Percentiles rank a stretch among this genome's conserved stretches.
These are phyloP conservation scores for Eupithecia centaureata DNA, from an alignment of 2,888 invertebrate genomes.

Conservation along the genomic window DNA sequence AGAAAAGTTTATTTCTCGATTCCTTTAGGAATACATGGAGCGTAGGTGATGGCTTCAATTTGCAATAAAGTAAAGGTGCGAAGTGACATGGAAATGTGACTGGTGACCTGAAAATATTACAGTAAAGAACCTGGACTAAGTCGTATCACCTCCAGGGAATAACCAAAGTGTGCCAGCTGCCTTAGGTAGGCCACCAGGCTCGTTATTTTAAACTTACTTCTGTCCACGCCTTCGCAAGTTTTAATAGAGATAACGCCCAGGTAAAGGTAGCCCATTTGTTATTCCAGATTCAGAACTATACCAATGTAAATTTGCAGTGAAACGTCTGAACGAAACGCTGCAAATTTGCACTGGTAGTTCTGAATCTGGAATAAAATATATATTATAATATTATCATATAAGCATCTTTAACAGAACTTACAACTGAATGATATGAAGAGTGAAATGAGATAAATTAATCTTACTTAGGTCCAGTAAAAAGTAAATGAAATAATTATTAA, in stretches of 20 bases:
- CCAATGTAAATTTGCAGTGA: not conserved
- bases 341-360: too few relatives aligned
- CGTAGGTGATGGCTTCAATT: constrained; percentile 2
- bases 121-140: too few relatives aligned
- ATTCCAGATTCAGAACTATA: not conserved
- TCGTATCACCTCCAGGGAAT: too few relatives aligned
- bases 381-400: too few relatives aligned
- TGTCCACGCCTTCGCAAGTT: not conserved
- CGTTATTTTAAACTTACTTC: not conserved
- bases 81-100: not conserved
- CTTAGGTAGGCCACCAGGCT: not conserved
- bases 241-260: too few relatives aligned
- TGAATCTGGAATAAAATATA: too few relatives aligned
- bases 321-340: too few relatives aligned
- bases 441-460: not conserved
- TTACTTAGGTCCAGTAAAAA: not conserved
- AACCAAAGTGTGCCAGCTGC: too few relatives aligned
- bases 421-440: not conserved
- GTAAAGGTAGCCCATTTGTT: not conserved
- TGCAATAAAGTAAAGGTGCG: constrained; percentile 3
- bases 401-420: too few relatives aligned
- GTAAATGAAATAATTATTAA: not conserved
- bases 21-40: not conserved
- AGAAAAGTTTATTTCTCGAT: not conserved
- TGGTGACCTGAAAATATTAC: too few relatives aligned